These are phyloP conservation scores for Daubentonia madagascariensis DNA, from an alignment of 2,113 vertebrate species.

Conservation along the genomic window DNA sequence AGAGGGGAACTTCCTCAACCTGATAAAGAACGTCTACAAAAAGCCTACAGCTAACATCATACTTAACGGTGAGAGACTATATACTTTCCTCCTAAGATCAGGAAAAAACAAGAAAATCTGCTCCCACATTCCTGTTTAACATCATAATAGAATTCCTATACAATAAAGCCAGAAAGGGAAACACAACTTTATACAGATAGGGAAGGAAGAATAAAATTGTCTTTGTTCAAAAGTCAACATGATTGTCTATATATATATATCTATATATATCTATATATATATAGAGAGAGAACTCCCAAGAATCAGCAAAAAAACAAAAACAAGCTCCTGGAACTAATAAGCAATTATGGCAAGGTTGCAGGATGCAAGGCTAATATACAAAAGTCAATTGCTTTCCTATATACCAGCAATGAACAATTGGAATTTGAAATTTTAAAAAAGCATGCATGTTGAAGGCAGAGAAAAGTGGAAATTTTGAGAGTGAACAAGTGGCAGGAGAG, in stretches of 20 bases:
- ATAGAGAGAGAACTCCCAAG: background rate
- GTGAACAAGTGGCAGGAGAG: background rate
- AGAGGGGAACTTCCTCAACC: background rate
- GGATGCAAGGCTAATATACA: background rate
- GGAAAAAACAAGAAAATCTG: background rate
- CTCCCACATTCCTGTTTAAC: background rate
- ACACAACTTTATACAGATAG: background rate
- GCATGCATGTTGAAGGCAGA: background rate
- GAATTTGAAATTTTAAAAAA: background rate
- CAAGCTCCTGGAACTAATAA: background rate
- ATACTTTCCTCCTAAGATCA: background rate
- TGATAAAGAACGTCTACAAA: background rate
- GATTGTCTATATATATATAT: background rate
- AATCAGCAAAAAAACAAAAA: background rate
- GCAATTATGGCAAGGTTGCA: background rate
- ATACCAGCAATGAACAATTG: background rate
- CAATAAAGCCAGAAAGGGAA: background rate
- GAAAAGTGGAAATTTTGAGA: background rate
- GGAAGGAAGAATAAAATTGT: background rate
- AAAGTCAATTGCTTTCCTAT: background rate
- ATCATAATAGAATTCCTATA: background rate
- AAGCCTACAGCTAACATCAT: background rate
- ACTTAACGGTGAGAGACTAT: background rate
- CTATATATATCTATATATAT: too few species aligned
- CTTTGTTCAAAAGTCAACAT: background rate